phyloP scores from a whole-genome alignment of 2,113 vertebrate genomes.

The Malurus cyaneus region DNA sequence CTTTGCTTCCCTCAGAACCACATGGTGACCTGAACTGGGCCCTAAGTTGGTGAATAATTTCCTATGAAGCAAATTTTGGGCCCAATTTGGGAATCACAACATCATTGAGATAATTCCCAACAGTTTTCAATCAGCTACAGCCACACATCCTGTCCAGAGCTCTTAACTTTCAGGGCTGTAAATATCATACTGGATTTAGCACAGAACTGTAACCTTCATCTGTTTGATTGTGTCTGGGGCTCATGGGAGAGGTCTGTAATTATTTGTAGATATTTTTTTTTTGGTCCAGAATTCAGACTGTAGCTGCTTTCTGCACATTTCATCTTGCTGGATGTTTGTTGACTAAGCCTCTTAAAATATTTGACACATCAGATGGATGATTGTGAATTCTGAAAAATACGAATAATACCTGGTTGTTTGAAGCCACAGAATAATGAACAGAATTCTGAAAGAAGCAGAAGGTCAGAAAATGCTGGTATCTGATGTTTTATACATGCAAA shows the following conservation, averaged over 20 bases:
- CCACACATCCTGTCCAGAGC: neutral
- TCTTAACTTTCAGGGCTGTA: neutral
- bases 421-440: neutral
- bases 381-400: neutral
- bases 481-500: constrained; percentile 30
- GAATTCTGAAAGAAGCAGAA: neutral
- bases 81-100: neutral
- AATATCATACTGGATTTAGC: neutral
- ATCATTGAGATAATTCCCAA: neutral
- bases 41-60: neutral
- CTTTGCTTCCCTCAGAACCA: neutral
- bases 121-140: neutral
- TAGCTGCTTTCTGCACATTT: neutral
- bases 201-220: neutral
- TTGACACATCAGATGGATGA: neutral
- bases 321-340: neutral
- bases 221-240: neutral
- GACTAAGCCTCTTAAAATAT: neutral
- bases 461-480: constrained; percentile 10
- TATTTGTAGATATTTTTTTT: neutral
- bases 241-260: neutral
- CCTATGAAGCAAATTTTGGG: neutral
- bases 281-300: neutral
- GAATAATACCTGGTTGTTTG: neutral
- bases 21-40: neutral